Conservation (phyloP, 2,113 vertebrate genomes). For the Neofelis nebulosa region DNA sequence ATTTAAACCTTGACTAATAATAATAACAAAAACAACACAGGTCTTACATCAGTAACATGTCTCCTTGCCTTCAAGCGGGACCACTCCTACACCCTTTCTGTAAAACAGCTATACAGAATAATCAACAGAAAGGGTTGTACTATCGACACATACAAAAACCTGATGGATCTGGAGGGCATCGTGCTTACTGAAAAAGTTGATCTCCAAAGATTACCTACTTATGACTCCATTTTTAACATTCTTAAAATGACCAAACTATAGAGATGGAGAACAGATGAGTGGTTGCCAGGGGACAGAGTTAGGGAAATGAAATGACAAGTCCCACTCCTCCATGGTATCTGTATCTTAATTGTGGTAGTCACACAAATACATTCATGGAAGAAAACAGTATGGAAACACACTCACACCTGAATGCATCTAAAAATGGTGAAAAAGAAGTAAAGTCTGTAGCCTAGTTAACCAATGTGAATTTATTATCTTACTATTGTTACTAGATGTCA, state of each 20-base stretch:
- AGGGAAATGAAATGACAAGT: not conserved
- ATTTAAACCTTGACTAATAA: not conserved
- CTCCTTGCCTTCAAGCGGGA: not conserved
- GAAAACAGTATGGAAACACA: not conserved
- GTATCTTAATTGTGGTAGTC: not conserved
- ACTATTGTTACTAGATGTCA: not conserved
- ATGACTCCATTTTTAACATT: not conserved
- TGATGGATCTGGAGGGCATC: not conserved
- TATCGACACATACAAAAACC: not conserved
- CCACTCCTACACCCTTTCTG: not conserved
- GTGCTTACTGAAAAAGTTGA: not conserved
- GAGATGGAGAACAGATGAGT: not conserved
- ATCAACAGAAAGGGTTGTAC: not conserved
- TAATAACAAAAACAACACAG: not conserved
- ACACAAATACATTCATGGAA: not conserved
- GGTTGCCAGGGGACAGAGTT: not conserved
- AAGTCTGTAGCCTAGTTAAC: not conserved
- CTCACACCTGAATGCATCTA: not conserved
- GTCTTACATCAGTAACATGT: not conserved
- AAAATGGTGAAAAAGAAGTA: not conserved
- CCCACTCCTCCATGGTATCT: not conserved
- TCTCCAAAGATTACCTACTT: not conserved
- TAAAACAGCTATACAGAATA: not conserved
- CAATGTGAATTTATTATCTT: not conserved
- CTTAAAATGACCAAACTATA: not conserved